Evolutionary conservation across 2,113 vertebrate genomes (phyloP).

Genomic region (Sula dactylatra): DNA sequence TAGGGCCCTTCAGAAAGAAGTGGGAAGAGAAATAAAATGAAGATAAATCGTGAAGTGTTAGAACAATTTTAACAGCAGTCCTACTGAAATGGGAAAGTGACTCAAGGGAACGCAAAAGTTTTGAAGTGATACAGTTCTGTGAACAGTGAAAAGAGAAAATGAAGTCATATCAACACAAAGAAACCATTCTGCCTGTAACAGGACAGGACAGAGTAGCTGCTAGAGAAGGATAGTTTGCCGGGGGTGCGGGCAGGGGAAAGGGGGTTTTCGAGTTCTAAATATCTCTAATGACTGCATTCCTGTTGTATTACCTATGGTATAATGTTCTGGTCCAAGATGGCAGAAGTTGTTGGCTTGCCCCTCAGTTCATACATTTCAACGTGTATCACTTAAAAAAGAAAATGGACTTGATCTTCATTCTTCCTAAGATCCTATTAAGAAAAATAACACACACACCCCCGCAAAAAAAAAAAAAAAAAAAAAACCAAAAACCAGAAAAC

Average conservation of each 20-base stretch:
- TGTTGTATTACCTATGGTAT: neutral
- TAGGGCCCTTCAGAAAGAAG: neutral
- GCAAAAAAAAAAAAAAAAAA: no score
- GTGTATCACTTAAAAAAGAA: neutral
- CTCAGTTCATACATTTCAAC: neutral
- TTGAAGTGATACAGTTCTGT: neutral
- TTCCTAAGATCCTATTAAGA: neutral
- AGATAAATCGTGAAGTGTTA: neutral
- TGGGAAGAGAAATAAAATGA: neutral
- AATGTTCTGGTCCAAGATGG: neutral
- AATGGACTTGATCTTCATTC: neutral
- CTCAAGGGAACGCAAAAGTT: neutral
- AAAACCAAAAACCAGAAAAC: neutral
- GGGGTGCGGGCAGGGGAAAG: no score
- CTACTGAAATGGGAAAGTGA: neutral
- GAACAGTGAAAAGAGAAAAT: neutral
- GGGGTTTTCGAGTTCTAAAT: neutral
- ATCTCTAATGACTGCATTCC: neutral
- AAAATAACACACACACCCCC: no score
- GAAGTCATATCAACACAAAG: neutral
- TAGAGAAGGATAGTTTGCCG: neutral
- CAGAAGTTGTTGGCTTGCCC: neutral
- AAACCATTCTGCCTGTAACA: neutral
- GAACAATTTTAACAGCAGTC: neutral
- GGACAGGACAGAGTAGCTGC: neutral